Percentiles rank a stretch among this genome's conserved stretches.
Conservation (phyloP, 2,797 vertebrate species). For the Sebastes kiyomatsui region DNA sequence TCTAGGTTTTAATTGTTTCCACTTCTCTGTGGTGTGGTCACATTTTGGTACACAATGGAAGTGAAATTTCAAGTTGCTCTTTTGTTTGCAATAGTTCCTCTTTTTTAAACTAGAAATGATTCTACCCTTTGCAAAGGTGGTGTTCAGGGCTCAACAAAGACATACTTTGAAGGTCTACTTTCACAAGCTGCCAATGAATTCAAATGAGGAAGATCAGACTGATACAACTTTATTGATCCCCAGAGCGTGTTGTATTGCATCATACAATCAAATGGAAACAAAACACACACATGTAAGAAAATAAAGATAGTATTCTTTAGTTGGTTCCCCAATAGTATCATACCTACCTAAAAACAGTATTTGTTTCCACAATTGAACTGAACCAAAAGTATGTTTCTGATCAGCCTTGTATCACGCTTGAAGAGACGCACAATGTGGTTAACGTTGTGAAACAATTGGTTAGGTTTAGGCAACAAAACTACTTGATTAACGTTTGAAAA, state of each 20-base stretch:
- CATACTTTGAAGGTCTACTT: not conserved
- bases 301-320: not conserved
- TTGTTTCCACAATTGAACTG: not conserved
- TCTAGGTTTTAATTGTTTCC: conserved; percentile 27
- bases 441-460: too few species aligned
- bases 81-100: conserved; percentile 22
- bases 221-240: not conserved
- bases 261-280: not conserved
- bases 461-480: too few species aligned
- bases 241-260: not conserved
- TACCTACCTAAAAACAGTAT: not conserved
- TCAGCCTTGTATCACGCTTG: too few species aligned
- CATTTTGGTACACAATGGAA: conserved; percentile 11
- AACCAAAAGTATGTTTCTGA: too few species aligned
- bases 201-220: not conserved
- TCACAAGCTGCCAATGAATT: not conserved
- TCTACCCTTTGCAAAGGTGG: not conserved
- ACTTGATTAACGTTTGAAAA: too few species aligned
- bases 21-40: conserved; percentile 25
- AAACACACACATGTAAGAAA: not conserved
- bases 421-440: too few species aligned
- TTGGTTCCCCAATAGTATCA: not conserved
- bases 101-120: not conserved
- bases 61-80: conserved; percentile 18
- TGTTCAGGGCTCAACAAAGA: not conserved